phyloP scores from a whole-genome alignment of 2,888 invertebrate genomes.

The Nomada ruficornis region DNA sequence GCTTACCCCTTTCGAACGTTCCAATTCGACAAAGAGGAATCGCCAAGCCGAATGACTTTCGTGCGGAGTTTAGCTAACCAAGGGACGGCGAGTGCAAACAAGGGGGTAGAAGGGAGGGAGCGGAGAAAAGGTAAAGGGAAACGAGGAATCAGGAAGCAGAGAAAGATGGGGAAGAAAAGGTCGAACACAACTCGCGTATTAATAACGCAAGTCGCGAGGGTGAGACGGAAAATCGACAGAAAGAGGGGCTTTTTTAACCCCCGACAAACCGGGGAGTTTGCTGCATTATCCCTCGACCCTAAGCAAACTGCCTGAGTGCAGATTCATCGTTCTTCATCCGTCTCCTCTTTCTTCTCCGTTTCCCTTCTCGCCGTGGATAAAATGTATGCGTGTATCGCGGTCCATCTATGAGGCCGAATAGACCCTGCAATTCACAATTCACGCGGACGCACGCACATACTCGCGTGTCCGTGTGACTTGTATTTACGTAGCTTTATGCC shows the following conservation, averaged over 20 bases:
- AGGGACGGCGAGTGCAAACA: conserved; percentile 41
- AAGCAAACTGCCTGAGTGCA: conserved; percentile 69
- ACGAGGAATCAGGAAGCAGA: conserved; percentile 15
- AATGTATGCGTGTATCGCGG: background rate
- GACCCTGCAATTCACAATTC: background rate
- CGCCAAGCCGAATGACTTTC: conserved; percentile 38
- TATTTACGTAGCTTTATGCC: background rate
- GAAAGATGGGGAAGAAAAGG: conserved; percentile 59
- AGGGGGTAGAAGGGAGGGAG: conserved; percentile 27
- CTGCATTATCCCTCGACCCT: conserved; percentile 71
- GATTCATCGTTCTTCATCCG: conserved; percentile 64
- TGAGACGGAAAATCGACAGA: conserved; percentile 60
- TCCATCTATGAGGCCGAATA: conserved; percentile 19
- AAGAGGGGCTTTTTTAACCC: conserved; percentile 72
- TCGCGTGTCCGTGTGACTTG: background rate
- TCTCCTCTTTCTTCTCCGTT: conserved; percentile 35
- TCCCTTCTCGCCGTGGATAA: background rate
- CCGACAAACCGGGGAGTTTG: conserved; percentile 66
- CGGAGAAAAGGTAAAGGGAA: conserved; percentile 16
- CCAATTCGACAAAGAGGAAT: conserved; percentile 31
- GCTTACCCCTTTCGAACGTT: background rate
- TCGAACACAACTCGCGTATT: conserved; percentile 70
- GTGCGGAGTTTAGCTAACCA: conserved; percentile 41
- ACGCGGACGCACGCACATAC: background rate
- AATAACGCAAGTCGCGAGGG: conserved; percentile 67